Evolutionary conservation across 2,888 invertebrate species (phyloP), one percentile per base, ranked within the genome.

Genomic region (Cantharis nigra): DNA sequence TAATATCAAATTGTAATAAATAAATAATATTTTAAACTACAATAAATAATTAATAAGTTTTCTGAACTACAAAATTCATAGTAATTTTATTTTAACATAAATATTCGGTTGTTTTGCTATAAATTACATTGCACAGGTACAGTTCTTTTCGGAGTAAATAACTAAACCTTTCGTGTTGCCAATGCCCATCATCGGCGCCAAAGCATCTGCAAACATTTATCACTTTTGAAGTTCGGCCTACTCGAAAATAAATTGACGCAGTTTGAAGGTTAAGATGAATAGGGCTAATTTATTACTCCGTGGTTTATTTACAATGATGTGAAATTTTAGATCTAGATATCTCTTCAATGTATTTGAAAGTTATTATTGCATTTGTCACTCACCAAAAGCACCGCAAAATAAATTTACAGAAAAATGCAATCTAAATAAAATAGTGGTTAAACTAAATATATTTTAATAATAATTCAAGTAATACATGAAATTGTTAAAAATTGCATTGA

Each of bases 191-290:
- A 75, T 75, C 72, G 75, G 75, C 78, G 78, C 75, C 78, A 73
- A 70, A 72, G 73, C 78, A 75, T 72, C 78, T 74, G 78, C 75
- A 74, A 75, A 78, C 78, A 78, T 78, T 71, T 69, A 78, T 78
- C 78, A 72, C 78, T 75, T 75, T 72, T 75, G 75, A 78, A 72
- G 72, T 64, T 71, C 74, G 71, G 77, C 71, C 77, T 74, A 77
- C 71, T 70, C 49, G 70, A 71, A 77, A 74, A 74, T 74, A 74
- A 77, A 77, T 77, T 75, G 71, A 73, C 70, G 73, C 49, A 77
- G 70, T 77, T 69, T 69, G 74, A 69, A 69, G 74, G 16, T 67
- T 67, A 67, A 67, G 65, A 67, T 67, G 65, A 67, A 67, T 67
- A 70, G 72, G 62, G 33, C 63, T 70, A 69, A 74, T 74, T 74